Evolutionary conservation across 2,797 vertebrate species (phyloP), one percentile per base, ranked within the genome.

Genomic region (Aldrovandia affinis): DNA sequence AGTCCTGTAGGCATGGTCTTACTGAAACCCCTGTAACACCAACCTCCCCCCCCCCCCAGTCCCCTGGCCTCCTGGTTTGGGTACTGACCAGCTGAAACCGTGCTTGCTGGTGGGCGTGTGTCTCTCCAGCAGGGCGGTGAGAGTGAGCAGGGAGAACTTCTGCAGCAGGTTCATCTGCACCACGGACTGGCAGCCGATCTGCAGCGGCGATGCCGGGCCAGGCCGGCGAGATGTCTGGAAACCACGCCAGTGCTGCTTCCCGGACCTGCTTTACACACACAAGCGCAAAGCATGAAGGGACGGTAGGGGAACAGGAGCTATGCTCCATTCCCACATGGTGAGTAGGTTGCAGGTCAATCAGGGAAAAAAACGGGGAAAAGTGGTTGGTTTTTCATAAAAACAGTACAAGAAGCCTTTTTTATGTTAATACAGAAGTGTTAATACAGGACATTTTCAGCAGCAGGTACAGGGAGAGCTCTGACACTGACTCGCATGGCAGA

Each of bases 101-200:
- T 99, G 98, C 89, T 99, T 99, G 93, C 98, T 99, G 63, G 98
- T 98, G n/a, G 98, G 98, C 0, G 98, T 98, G 92, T 99, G 97
- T 88, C 96, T 98, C 95, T 99, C 98, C 90, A 99, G 94, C 84
- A 99, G 95, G 73, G 98, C 97, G 0, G 98, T 99, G 88, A 99
- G 92, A 93, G 98, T 98, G 84, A 99, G 93, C 50, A 99, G 95
- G 0, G 98, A 99, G 88, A 97, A 97, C 87, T 99, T 99, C 95
- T 99, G 98, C 82, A 99, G 95, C 44, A 99, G 94, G 92, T 99
- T 99, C 97, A 99, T 99, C 96, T 99, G 98, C 2, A 97, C 94
- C 89, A 99, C 98, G 0, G 98, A 99, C 92, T 99, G 98, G 93
- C 97, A 97, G 94, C 96, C 96, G 39, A 99, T 97, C 95, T 99